Evolutionary conservation across 2,113 vertebrate genomes (phyloP), one percentile per base, ranked within the genome.

Genomic region (Poeciliopsis turrubarensis): DNA sequence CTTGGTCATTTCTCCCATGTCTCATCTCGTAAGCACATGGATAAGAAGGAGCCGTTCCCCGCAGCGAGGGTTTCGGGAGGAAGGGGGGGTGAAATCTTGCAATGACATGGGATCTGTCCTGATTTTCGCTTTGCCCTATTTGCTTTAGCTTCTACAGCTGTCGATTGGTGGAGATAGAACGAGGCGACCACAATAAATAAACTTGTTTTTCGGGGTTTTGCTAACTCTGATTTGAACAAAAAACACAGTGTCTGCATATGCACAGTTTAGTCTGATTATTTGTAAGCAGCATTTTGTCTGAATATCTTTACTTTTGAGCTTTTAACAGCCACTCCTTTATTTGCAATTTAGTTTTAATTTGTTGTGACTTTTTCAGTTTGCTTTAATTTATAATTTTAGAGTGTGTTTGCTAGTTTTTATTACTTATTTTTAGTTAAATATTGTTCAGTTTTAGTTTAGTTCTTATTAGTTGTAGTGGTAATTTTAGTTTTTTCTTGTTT

Each of bases 31-130:
- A 70, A 78, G 73, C 81, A 73, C 60, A 79, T 39, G 73, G 79
- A 85, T 67, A 47, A 82, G 84, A 83, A 29, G 73, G 75, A 79
- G 67, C 61, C 32, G 11, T 66, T 84, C 63, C 81, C 83, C 29
- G 44, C 69, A 68, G 84, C 66, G 39, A 37, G 71, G 70, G 63
- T 54, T 80, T 85, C 22, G 68, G 74, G 69, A 73, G 37, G 29
- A 41, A 69, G 39, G 81, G 65, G 80, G 73, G 68, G 67, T 47
- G 81, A 67, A 70, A 70, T 66, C 57, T 77, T 68, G 44, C 10
- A 11, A 85, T 88, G 87, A 86, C 90, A 80, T 77, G 90, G 90
- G 90, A 91, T 87, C 86, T 92, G 90, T 62, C 91, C 91, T 92
- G 80, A 84, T 91, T 91, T 57, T 47, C 14, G 31, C 44, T 67